Evolutionary conservation across 2,888 invertebrate species (phyloP).

Genomic region (Drosophila monieri): DNA sequence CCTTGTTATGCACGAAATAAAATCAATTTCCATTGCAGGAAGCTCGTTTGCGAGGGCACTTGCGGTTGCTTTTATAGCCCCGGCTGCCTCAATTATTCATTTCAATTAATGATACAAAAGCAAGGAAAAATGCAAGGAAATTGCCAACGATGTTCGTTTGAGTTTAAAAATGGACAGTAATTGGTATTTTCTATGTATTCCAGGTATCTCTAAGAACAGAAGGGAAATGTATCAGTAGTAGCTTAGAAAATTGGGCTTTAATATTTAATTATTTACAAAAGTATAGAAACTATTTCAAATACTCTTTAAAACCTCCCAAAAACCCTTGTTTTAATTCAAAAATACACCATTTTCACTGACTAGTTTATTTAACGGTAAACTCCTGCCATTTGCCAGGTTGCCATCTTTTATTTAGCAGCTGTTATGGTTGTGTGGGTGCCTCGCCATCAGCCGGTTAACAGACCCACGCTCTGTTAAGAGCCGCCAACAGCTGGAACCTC

Average conservation of each 20-base stretch:
- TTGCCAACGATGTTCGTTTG: conserved; percentile 15
- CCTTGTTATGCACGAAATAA: conserved; percentile 35
- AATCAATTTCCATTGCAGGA: conserved; percentile 57
- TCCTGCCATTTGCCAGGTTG: conserved; percentile 1
- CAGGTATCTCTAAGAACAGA: not conserved
- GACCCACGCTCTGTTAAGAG: conserved; percentile 28
- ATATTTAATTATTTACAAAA: no score
- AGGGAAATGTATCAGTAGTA: no score
- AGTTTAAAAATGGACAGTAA: conserved; percentile 13
- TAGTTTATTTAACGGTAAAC: conserved; percentile 1
- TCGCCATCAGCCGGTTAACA: conserved; percentile 21
- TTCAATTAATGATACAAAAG: conserved; percentile 53
- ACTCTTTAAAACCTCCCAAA: not conserved
- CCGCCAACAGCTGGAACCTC: conserved; percentile 28
- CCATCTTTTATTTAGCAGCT: conserved; percentile 4
- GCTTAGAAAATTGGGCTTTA: no score
- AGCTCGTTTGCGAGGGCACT: conserved; percentile 30
- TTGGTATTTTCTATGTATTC: not conserved
- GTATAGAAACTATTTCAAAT: not conserved
- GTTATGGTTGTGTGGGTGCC: conserved; percentile 7
- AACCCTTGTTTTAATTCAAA: not conserved
- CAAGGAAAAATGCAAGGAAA: conserved; percentile 7
- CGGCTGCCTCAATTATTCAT: conserved; percentile 56
- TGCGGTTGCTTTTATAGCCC: conserved; percentile 22
- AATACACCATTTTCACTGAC: not conserved